Base-by-base conservation (phyloP, 2,888 invertebrate genomes). In the Tryphoninae sp. region DNA sequence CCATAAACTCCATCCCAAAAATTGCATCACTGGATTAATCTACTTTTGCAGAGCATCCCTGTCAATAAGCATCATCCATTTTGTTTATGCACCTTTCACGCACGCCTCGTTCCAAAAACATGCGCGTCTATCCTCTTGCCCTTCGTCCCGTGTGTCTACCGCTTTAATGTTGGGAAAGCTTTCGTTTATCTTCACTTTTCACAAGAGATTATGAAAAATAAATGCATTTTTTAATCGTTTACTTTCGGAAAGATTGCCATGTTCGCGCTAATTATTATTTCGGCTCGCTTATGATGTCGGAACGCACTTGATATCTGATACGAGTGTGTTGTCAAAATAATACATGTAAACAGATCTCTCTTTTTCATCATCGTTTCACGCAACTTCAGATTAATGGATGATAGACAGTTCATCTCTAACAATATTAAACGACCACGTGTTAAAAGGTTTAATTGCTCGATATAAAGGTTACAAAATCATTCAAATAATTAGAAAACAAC, bases 51-150 rank as follows among this genome's bases (percentile, higher is more conserved):
- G 61, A 78, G 80, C 83, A 80, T 79, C 80, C 61, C 82, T 86
- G 85, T 86, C 86, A 86, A 86, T 85, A 81, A 81, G 78, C 59
- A 84, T 77, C 89, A 89, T 88, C 89, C 89, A 89, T 89, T 87
- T 89, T 89, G 89, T 89, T 89, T 89, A 89, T 85, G 87, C 86
- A 84, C 80, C 78, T 53, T 51, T 62, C 82, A 74, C 73, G 77
- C 84, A 81, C 76, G 81, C 80, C 78, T 84, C 87, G 81, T 87
- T 85, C 84, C 77, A 72, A 88, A 87, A 87, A 88, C 88, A 88
- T 88, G 59, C 74, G 76, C 67, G 65, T 75, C 64, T 26, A 23
- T 49, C 45, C 58, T 77, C 68, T 69, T 42, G 64, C 71, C 64
- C 61, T 55, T 19, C 40, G 16, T 33, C 9, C 19, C n/a, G 23